phyloP scores from a whole-genome alignment of 2,888 invertebrate genomes.

The Acanthacorydalis orientalis region DNA sequence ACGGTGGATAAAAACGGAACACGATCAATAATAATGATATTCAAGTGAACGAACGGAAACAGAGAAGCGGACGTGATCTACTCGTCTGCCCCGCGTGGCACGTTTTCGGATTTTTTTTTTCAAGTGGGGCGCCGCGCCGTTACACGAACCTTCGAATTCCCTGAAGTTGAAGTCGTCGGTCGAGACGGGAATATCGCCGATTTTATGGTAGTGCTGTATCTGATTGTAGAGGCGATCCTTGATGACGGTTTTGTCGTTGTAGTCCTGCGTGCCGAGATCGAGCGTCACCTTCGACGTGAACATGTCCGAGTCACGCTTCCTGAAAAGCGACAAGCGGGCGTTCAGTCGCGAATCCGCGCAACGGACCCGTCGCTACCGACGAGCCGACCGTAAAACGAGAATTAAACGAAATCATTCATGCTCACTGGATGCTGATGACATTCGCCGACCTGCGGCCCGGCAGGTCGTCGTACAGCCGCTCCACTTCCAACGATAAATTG shows the following conservation, averaged over 20 bases:
- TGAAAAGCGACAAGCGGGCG: conserved; percentile 24
- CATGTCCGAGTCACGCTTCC: conserved; percentile 34
- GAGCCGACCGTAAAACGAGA: neutral
- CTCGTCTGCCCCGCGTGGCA: too few species aligned
- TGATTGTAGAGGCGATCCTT: conserved; percentile 35
- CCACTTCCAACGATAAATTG: conserved; percentile 39
- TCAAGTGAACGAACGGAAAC: too few species aligned
- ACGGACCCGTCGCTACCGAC: neutral
- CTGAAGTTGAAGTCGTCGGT: conserved; percentile 43
- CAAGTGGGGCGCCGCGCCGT: too few species aligned
- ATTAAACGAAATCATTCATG: conserved; percentile 13
- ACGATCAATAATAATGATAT: too few species aligned
- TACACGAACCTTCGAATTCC: conserved; percentile 32
- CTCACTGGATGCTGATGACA: conserved; percentile 56
- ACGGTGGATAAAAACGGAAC: too few species aligned
- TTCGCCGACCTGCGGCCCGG: conserved; percentile 42
- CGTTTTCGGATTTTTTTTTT: too few species aligned
- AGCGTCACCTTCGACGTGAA: conserved; percentile 48
- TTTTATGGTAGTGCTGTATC: conserved; percentile 31
- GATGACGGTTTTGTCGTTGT: conserved; percentile 34
- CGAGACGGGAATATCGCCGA: conserved; percentile 35
- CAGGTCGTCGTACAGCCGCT: conserved; percentile 32
- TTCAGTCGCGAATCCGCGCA: too few species aligned
- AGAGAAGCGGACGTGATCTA: too few species aligned
- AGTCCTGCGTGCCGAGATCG: conserved; percentile 45